phyloP scores from a whole-genome alignment of 2,113 vertebrate genomes.

The Phrynosoma blainvillii region DNA sequence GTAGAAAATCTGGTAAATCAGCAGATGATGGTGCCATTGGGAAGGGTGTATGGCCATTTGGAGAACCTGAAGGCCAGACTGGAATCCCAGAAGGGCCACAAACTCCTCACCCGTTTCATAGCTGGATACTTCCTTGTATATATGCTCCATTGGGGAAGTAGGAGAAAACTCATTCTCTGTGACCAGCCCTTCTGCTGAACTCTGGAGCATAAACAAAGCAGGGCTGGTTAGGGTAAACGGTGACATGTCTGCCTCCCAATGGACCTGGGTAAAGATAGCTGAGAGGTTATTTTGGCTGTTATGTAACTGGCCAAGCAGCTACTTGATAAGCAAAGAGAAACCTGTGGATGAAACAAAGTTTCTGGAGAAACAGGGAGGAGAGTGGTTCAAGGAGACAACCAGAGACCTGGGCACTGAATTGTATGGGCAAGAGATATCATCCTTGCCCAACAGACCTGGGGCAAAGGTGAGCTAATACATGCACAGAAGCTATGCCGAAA shows the following conservation, averaged over 20 bases:
- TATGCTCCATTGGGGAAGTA: neutral
- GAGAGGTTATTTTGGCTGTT: neutral
- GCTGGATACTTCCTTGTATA: too few relatives aligned
- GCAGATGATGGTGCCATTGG: too few relatives aligned
- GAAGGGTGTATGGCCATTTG: too few relatives aligned
- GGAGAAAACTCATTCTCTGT: neutral
- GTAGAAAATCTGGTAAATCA: too few relatives aligned
- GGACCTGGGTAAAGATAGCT: neutral
- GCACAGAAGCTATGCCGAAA: neutral
- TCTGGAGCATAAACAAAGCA: neutral
- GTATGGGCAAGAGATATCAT: neutral
- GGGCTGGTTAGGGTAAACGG: neutral
- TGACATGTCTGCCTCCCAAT: neutral
- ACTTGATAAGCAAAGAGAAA: neutral
- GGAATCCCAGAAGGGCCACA: too few relatives aligned
- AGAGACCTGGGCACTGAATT: neutral
- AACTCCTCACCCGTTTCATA: too few relatives aligned
- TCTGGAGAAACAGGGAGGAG: neutral
- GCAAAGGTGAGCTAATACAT: too few relatives aligned
- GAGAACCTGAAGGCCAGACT: too few relatives aligned
- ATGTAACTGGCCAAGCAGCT: neutral
- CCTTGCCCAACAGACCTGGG: neutral
- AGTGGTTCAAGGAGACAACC: neutral
- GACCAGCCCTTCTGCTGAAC: neutral
- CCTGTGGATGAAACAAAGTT: neutral